Evolutionary conservation across 2,113 vertebrate genomes (phyloP).

Genomic region (Anguilla japonica): DNA sequence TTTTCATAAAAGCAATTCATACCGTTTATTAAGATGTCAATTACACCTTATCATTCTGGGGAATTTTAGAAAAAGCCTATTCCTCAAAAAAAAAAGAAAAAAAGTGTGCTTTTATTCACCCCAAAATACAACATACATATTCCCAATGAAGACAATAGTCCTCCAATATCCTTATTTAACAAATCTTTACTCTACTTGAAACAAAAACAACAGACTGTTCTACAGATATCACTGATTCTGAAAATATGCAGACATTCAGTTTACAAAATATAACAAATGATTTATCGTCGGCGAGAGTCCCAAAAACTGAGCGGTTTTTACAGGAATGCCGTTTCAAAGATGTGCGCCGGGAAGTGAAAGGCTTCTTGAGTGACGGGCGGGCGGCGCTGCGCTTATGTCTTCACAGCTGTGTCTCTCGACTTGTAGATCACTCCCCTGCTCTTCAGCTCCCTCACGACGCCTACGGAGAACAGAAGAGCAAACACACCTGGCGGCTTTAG

Average conservation of each 20-base stretch:
- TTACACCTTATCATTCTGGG: neutral
- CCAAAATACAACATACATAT: neutral
- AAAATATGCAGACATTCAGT: neutral
- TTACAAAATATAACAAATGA: neutral
- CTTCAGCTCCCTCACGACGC: conserved; percentile 94
- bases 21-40: neutral
- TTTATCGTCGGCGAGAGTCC: neutral
- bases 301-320: neutral
- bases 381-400: conserved; percentile 74
- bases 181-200: neutral
- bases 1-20: neutral
- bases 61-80: neutral
- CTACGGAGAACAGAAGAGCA: conserved; percentile 57
- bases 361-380: neutral
- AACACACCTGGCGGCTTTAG: neutral
- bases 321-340: neutral
- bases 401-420: conserved; percentile 96
- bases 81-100: neutral
- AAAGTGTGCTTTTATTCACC: neutral
- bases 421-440: conserved; percentile 97
- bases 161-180: neutral
- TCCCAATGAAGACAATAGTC: neutral
- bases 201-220: neutral
- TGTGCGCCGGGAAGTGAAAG: neutral
- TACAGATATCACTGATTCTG: neutral